Evolutionary conservation across 1,140 invertebrate genomes (phyloP).

Genomic region (Sinonovacula constricta): DNA sequence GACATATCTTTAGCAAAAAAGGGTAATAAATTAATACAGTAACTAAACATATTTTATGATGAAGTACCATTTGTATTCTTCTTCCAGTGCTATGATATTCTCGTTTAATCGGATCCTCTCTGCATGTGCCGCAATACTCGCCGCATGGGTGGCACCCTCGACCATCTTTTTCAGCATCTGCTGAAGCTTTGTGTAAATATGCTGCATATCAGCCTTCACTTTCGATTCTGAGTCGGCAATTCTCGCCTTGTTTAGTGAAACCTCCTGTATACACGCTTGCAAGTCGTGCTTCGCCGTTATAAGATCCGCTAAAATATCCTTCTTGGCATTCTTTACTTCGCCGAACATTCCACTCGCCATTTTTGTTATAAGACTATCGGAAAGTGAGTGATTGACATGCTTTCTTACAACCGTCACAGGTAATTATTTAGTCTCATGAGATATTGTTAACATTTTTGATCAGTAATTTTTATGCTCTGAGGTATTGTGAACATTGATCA

Average conservation of each 20-base stretch:
- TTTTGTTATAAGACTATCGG: too few species aligned
- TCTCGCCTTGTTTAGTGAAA: constrained; percentile 36
- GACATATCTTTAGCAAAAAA: too few species aligned
- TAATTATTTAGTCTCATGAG: too few species aligned
- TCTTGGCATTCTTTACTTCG: constrained; percentile 16
- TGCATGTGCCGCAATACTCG: constrained; percentile 1
- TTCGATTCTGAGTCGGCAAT: constrained; percentile 29
- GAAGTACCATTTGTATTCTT: constrained; percentile 37
- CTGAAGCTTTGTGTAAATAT: constrained; percentile 18
- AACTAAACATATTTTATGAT: too few species aligned
- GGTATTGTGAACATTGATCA: too few species aligned
- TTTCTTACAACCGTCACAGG: too few species aligned
- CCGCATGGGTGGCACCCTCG: constrained; percentile 7
- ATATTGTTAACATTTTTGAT: too few species aligned
- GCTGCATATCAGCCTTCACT: constrained; percentile 27
- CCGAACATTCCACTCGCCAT: constrained; percentile 15
- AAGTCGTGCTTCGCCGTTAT: constrained; percentile 22
- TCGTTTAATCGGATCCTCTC: constrained; percentile 34
- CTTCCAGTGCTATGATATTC: constrained; percentile 38
- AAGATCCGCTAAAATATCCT: constrained; percentile 33
- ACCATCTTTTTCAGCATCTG: constrained; percentile 10
- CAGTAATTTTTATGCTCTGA: too few species aligned
- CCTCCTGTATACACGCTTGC: constrained; percentile 9
- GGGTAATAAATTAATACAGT: too few species aligned
- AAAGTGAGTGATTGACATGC: too few species aligned